phyloP scores from a whole-genome alignment of 2,797 vertebrate genomes.

The Protosalanx chinensis region DNA sequence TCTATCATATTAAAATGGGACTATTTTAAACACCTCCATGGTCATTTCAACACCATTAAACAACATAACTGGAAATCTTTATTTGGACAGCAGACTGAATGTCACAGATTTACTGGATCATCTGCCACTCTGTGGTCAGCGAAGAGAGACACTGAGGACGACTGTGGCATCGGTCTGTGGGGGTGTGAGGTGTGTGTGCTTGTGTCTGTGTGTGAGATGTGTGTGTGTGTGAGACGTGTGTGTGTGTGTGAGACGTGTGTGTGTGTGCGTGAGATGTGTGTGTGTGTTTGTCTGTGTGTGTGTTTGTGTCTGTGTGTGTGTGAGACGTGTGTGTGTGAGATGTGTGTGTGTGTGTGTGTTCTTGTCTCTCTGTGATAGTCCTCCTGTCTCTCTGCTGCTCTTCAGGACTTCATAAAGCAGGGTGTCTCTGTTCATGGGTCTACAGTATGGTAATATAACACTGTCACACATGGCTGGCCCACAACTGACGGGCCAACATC shows the following conservation, averaged over 20 bases:
- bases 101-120: constrained; percentile 6
- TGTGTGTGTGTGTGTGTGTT: neutral
- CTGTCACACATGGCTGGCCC: constrained; percentile 35
- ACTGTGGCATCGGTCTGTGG: neutral
- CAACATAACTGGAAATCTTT: neutral
- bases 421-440: constrained; percentile 49
- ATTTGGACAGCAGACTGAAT: neutral
- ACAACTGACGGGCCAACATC: constrained; percentile 32
- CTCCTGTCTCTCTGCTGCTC: constrained; percentile 28
- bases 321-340: neutral
- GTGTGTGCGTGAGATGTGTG: neutral
- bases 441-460: constrained; percentile 51
- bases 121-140: constrained; percentile 50
- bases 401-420: constrained; percentile 25
- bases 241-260: neutral
- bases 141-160: neutral
- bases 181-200: neutral
- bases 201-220: neutral
- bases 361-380: neutral
- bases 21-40: too few relatives aligned
- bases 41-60: too few relatives aligned
- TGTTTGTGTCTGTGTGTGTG: neutral
- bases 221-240: neutral
- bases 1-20: too few relatives aligned
- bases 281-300: neutral